These are phyloP conservation scores for Malurus splendens DNA, from an alignment of 2,797 vertebrate species.

Conservation along the genomic window DNA sequence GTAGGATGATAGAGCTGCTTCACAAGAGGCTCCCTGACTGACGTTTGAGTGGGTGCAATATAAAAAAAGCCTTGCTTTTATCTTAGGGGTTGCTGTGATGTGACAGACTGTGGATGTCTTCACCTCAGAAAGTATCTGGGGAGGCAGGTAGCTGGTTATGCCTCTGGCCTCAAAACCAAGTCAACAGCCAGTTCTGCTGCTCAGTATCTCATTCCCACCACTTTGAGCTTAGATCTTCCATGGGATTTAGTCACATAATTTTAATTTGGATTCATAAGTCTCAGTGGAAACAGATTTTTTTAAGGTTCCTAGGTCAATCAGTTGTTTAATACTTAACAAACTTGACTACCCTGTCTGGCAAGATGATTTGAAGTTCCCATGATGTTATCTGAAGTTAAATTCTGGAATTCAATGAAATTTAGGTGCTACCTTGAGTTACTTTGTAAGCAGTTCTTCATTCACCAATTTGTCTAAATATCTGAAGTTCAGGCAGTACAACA, in stretches of 20 bases:
- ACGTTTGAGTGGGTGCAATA: neutral
- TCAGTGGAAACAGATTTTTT: neutral
- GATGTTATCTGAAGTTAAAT: neutral
- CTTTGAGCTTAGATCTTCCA: neutral
- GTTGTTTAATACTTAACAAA: neutral
- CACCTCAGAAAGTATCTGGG: neutral
- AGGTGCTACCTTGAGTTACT: neutral
- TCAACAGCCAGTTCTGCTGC: neutral
- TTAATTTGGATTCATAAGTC: neutral
- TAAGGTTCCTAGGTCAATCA: neutral
- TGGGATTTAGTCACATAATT: neutral
- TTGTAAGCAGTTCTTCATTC: neutral
- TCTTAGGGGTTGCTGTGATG: neutral
- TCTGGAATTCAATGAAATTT: neutral
- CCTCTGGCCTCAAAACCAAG: neutral
- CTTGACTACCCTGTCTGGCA: neutral
- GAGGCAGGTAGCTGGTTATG: neutral
- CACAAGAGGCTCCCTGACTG: constrained; percentile 10
- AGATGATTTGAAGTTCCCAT: neutral
- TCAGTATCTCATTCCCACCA: neutral
- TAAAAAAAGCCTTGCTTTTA: neutral
- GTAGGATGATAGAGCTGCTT: neutral
- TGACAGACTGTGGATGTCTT: constrained; percentile 17
- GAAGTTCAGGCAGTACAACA: neutral
- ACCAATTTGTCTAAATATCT: neutral